Evolutionary conservation across 2,113 vertebrate species (phyloP).

Genomic region (Campylorhamphus procurvoides): DNA sequence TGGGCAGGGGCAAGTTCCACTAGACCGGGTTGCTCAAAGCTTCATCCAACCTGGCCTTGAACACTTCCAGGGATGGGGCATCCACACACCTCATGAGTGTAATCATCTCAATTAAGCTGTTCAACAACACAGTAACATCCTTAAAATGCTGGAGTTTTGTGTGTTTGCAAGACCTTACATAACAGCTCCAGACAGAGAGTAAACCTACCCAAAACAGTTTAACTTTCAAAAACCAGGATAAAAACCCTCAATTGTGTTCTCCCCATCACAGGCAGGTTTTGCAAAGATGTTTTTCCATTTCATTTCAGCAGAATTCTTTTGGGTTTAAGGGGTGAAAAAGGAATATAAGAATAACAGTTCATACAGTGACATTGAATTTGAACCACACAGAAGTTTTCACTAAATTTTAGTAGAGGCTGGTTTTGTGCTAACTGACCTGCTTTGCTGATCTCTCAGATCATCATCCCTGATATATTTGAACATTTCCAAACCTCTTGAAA

Average conservation of each 20-base stretch:
- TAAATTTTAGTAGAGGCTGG: not conserved
- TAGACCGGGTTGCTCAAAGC: not conserved
- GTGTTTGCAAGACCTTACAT: not conserved
- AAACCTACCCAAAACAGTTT: not conserved
- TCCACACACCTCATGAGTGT: rapidly evolving
- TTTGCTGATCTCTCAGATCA: not conserved
- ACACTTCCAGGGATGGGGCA: not conserved
- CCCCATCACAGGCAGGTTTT: not conserved
- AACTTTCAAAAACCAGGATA: not conserved
- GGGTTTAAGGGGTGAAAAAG: not conserved
- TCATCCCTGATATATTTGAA: not conserved
- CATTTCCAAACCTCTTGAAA: not conserved
- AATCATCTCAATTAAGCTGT: not conserved
- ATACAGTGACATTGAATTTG: not conserved
- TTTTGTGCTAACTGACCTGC: not conserved
- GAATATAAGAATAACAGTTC: not conserved
- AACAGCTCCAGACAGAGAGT: not conserved
- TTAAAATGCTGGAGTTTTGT: not conserved
- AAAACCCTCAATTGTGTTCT: not conserved
- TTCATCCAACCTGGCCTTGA: not conserved
- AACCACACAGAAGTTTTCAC: not conserved
- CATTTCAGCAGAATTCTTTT: not conserved
- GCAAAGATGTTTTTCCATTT: not conserved
- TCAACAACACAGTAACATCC: not conserved
- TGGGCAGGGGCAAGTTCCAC: not conserved